phyloP scores from a whole-genome alignment of 2,113 vertebrate genomes.

The Donacobius atricapilla region DNA sequence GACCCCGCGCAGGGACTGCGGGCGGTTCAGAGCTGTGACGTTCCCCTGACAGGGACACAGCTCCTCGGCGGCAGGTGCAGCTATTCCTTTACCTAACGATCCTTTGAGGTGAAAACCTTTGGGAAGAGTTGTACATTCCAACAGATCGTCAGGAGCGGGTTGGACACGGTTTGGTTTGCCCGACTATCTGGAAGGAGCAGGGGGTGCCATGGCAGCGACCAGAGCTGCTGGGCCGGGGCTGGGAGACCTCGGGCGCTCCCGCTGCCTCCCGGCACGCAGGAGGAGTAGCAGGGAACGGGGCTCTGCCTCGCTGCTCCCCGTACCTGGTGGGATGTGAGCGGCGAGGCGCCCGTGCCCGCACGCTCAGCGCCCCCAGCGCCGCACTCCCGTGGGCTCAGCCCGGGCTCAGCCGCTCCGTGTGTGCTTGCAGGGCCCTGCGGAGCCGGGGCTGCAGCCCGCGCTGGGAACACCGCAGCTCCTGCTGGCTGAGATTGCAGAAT shows the following conservation, averaged over 20 bases:
- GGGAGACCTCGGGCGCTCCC: neutral
- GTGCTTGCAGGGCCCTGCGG: conserved; percentile 1
- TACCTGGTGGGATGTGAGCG: neutral
- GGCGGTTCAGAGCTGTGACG: neutral
- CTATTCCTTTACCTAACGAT: neutral
- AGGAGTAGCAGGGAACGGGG: neutral
- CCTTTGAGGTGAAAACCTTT: neutral
- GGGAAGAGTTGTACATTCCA: neutral
- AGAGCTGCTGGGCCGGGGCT: neutral
- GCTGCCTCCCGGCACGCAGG: neutral
- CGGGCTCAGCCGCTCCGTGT: neutral
- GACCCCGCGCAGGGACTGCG: neutral
- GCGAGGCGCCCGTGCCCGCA: neutral
- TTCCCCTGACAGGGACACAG: neutral
- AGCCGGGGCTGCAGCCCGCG: neutral
- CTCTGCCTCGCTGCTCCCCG: neutral
- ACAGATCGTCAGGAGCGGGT: neutral
- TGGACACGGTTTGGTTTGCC: neutral
- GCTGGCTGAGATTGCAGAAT: neutral
- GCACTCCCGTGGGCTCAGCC: neutral
- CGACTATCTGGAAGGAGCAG: neutral
- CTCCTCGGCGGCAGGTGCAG: neutral
- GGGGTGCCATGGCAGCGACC: neutral
- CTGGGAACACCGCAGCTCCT: neutral
- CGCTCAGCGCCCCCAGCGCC: too few relatives aligned